A percentile compares a stretch with the other conserved stretches of the same genome.
Conservation (phyloP, 2,797 vertebrate genomes). For the Alfaro cultratus region DNA sequence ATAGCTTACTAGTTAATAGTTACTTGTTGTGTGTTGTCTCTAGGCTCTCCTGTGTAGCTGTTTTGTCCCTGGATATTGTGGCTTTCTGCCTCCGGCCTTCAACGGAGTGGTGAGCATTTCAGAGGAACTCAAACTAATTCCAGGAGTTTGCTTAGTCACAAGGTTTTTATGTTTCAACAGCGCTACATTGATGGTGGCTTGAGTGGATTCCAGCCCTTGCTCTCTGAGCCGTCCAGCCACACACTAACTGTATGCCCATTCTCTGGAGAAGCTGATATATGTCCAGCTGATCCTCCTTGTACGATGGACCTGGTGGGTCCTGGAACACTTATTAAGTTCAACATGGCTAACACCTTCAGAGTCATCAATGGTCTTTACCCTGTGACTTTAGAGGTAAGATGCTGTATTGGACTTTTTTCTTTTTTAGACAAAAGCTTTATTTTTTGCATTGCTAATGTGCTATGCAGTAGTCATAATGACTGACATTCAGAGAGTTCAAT, state of each 20-base stretch:
- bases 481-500: background rate
- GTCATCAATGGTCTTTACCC: constrained; percentile 86
- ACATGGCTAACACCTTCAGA: constrained; percentile 84
- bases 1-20: background rate
- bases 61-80: constrained; percentile 89
- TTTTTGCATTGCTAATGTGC: background rate
- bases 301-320: constrained; percentile 82
- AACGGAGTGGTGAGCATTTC: constrained; percentile 73
- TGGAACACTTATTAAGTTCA: constrained; percentile 83
- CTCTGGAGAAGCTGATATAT: constrained; percentile 90
- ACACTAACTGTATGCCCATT: constrained; percentile 90
- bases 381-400: constrained; percentile 79
- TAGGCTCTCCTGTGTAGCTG: constrained; percentile 92
- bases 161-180: constrained; percentile 62
- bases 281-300: constrained; percentile 78
- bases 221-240: constrained; percentile 57
- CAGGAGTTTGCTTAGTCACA: background rate
- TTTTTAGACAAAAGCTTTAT: background rate
- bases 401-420: background rate
- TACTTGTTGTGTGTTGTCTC: background rate
- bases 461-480: background rate
- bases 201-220: constrained; percentile 84
- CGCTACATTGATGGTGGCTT: constrained; percentile 90
- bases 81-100: constrained; percentile 83
- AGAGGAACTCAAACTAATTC: background rate